A percentile compares a stretch with the other conserved stretches of the same genome.
These are phyloP conservation scores for Aromia moschata DNA, from an alignment of 2,888 invertebrate species.

Conservation along the genomic window DNA sequence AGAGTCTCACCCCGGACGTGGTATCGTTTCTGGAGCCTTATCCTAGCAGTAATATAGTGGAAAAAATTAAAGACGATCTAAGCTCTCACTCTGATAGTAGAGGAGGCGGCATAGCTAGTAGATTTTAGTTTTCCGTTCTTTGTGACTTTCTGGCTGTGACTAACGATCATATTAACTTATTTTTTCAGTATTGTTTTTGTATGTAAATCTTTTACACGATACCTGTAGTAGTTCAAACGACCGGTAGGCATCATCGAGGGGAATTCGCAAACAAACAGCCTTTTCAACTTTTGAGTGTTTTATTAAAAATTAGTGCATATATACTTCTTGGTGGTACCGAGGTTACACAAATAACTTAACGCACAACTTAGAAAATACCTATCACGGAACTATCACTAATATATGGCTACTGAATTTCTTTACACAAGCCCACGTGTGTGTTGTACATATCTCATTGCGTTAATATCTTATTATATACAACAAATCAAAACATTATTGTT, in stretches of 20 bases:
- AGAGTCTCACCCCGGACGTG: conserved; percentile 48
- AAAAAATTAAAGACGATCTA: conserved; percentile 71
- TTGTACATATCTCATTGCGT: conserved; percentile 1
- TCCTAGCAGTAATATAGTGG: conserved; percentile 73
- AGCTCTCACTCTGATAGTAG: conserved; percentile 78
- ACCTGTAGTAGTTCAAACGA: not conserved
- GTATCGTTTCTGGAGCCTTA: conserved; percentile 62
- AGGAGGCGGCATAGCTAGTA: conserved; percentile 74
- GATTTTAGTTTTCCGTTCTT: conserved; percentile 62
- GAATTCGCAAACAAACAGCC: not conserved
- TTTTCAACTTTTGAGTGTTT: conserved; percentile 1
- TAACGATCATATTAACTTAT: conserved; percentile 3
- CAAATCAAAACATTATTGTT: not conserved
- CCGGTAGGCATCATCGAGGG: not conserved
- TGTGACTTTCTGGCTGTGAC: conserved; percentile 17
- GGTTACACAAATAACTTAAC: conserved; percentile 42
- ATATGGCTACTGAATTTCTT: conserved; percentile 43
- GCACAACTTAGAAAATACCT: conserved; percentile 39
- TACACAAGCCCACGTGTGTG: conserved; percentile 26
- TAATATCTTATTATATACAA: conserved; percentile 21
- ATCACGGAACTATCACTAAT: conserved; percentile 49
- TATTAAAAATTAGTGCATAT: conserved; percentile 41
- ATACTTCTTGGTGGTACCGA: conserved; percentile 38
- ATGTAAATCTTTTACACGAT: not conserved
- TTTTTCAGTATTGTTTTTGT: conserved; percentile 2